Conservation (phyloP, 2,113 vertebrate genomes). For the Heliornis fulica region DNA sequence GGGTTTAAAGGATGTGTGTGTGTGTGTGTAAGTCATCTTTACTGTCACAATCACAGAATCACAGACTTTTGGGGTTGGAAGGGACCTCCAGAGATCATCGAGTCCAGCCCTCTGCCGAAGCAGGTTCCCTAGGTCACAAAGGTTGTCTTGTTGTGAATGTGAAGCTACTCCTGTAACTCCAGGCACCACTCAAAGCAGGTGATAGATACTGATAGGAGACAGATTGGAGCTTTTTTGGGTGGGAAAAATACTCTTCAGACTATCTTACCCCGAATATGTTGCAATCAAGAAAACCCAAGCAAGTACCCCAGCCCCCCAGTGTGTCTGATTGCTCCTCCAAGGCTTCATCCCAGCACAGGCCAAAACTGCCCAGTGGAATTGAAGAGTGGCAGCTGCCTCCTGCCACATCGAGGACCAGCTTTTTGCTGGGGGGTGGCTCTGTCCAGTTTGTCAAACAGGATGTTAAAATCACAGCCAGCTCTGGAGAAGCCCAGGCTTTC, state of each 20-base stretch:
- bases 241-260: neutral
- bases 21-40: neutral
- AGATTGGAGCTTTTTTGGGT: rapidly evolving
- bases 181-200: neutral
- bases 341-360: neutral
- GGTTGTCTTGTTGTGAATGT: neutral
- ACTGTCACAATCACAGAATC: too few species aligned
- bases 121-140: too few species aligned
- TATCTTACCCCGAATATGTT: neutral
- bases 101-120: too few species aligned
- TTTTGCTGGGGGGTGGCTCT: neutral
- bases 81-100: too few species aligned
- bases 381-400: neutral
- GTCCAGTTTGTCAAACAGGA: neutral
- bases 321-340: neutral
- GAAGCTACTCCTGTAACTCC: neutral
- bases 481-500: neutral
- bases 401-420: rapidly evolving
- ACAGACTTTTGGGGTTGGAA: too few species aligned
- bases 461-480: neutral
- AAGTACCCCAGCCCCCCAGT: neutral
- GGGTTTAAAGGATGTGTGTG: neutral
- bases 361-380: neutral
- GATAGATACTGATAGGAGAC: neutral
- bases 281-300: neutral